These are phyloP conservation scores for Xenops minutus DNA, from an alignment of 2,797 vertebrate genomes.

Conservation along the genomic window DNA sequence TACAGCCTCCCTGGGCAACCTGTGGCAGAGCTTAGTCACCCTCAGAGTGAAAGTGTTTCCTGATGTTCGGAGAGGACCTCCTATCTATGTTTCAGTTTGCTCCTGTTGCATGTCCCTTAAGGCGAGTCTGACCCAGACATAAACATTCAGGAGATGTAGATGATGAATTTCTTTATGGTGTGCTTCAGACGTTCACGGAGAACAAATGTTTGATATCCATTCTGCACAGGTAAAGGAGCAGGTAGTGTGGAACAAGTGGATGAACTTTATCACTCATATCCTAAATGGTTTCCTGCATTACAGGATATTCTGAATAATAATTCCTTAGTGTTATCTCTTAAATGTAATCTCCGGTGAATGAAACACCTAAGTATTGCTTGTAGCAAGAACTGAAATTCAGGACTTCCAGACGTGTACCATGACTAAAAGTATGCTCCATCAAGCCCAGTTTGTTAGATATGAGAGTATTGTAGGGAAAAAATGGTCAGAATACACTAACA, in stretches of 20 bases:
- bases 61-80: neutral
- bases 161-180: neutral
- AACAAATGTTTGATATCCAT: neutral
- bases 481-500: neutral
- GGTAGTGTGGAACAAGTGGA: neutral
- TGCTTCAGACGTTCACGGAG: neutral
- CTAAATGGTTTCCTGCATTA: neutral
- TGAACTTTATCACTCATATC: neutral
- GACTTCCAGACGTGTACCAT: neutral
- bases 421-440: neutral
- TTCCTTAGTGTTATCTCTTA: neutral
- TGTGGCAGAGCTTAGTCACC: neutral
- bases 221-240: neutral
- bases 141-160: neutral
- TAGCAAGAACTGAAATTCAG: neutral
- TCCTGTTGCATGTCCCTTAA: neutral
- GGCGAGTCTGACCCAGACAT: neutral
- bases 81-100: neutral
- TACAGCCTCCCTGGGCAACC: neutral
- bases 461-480: neutral
- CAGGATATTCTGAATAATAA: neutral
- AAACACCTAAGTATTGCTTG: neutral
- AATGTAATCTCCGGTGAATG: neutral
- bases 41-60: neutral
- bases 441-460: neutral